Percentiles rank a stretch among this genome's conserved stretches.
Conservation (phyloP, 2,113 vertebrate species). For the Calyptommatus sinebrachiatus region DNA sequence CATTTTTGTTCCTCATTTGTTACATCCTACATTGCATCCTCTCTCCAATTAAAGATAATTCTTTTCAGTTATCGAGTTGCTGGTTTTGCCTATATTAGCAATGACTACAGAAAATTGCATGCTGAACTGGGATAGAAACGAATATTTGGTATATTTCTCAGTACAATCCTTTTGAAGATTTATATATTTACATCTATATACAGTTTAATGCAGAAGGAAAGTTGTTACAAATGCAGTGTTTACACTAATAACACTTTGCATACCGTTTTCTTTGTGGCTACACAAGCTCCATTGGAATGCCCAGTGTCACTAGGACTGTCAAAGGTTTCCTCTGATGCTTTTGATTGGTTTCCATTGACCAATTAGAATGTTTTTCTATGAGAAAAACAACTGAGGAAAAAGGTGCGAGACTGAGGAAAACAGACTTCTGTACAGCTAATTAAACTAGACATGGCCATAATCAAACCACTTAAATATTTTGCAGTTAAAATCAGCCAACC, state of each 20-base stretch:
- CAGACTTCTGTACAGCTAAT: neutral
- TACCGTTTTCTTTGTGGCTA: neutral
- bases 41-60: slow-evolving; percentile 40
- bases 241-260: neutral
- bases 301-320: neutral
- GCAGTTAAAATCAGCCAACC: neutral
- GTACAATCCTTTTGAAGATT: neutral
- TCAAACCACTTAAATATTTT: rapidly evolving
- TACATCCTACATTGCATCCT: slow-evolving; percentile 21
- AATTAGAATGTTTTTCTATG: neutral
- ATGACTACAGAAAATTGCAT: neutral
- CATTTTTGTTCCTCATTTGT: slow-evolving; percentile 47
- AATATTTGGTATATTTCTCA: neutral
- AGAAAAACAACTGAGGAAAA: neutral
- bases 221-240: neutral
- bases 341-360: neutral
- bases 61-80: neutral
- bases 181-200: neutral
- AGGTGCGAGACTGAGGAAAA: neutral
- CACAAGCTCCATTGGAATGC: neutral
- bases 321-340: neutral
- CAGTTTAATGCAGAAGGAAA: neutral
- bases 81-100: neutral
- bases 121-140: neutral
- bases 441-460: rapidly evolving